Base-by-base conservation (phyloP, 2,113 vertebrate genomes). In the Rhombomys opimus region DNA sequence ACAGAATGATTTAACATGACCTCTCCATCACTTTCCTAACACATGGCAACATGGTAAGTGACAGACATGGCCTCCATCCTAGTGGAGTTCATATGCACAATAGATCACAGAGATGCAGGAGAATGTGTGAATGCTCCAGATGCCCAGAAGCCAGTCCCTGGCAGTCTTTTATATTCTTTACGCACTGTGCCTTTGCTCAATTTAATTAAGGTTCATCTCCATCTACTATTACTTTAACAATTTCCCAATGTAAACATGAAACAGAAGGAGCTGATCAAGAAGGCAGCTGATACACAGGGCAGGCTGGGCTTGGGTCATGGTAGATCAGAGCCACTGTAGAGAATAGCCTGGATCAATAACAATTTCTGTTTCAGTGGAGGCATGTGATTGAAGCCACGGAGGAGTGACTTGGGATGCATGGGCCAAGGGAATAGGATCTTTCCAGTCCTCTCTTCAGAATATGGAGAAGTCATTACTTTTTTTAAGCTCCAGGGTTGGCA, bases 181-280 rank as follows among this genome's bases (percentile, higher is more conserved):
- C 50, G 68, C 59, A 32, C 23, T 4, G 25, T 57, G 65, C 59
- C 85, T 95, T 84, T 61, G 61, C 87, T 78, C n/a, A 14, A 2
- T 57, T 46, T 84, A 77, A 94, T 93, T 84, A 85, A 35, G 94
- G 87, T 57, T 63, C 23, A 57, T 59, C 23, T 95, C 63, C 86
- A 41, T 68, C 84, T 89, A 73, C 87, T 87, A 97, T 97, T 70
- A n/a, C 87, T 95, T 89, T 70, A 90, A 90, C 90, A 76, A 93
- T 95, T 96, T 98, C 70, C 87, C 72, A 72, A 92, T 63, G 84
- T 92, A 89, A 94, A 88, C 80, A 96, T 20, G 81, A 92, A 35
- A 59, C 87, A 63, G 67, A 38, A 77, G 92, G 80, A 92, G 72
- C 72, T 52, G 78, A 94, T 73, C n/a, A 67, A 41, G 54, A 57